These are phyloP conservation scores for Crotalus horridus DNA, from an alignment of 2,113 vertebrate species.

Conservation along the genomic window DNA sequence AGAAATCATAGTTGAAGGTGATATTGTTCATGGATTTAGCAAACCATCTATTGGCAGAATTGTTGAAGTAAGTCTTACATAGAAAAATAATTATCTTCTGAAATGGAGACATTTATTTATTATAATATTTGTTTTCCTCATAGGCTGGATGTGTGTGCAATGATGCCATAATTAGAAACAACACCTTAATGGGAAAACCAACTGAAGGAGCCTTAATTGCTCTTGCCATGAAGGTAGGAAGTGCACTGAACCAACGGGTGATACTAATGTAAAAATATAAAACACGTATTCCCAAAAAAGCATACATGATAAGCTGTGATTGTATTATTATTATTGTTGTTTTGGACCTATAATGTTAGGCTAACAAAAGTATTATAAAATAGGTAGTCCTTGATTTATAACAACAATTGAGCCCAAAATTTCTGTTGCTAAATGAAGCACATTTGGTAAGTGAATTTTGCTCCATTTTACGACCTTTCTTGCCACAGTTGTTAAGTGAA, in stretches of 20 bases:
- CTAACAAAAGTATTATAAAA: not conserved
- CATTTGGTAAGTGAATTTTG: not conserved
- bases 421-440: not conserved
- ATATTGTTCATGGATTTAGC: conserved; percentile 88
- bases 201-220: conserved; percentile 95
- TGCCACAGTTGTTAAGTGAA: not conserved
- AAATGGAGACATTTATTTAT: not conserved
- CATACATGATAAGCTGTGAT: not conserved
- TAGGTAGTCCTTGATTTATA: not conserved
- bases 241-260: not conserved
- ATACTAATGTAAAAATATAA: conserved; percentile 4
- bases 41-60: conserved; percentile 85
- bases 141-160: conserved; percentile 95
- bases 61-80: conserved; percentile 82
- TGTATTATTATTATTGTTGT: not conserved
- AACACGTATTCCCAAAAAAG: not conserved
- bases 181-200: conserved; percentile 88
- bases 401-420: not conserved
- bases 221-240: conserved; percentile 91
- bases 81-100: not conserved
- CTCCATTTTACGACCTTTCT: not conserved
- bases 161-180: conserved; percentile 90
- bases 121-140: conserved; percentile 24
- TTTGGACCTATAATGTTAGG: not conserved
- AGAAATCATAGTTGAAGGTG: conserved; percentile 86